Conservation (phyloP, 2,888 invertebrate genomes). For the Nowickia ferox region DNA sequence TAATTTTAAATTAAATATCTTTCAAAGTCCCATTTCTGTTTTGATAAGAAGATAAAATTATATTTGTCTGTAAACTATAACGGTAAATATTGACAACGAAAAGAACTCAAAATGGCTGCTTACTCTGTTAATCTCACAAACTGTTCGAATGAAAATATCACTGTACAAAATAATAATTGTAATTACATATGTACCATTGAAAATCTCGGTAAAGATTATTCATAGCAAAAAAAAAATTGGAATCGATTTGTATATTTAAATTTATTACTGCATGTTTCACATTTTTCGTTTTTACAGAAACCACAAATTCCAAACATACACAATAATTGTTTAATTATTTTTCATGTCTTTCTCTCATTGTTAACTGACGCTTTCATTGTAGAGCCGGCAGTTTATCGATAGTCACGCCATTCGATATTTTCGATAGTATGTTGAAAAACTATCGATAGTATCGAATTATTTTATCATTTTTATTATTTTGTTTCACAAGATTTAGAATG, state of each 20-base stretch:
- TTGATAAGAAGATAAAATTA: background rate
- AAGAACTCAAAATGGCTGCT: conserved; percentile 13
- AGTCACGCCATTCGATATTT: no score
- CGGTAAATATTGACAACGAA: conserved; percentile 59
- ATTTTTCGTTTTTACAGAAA: conserved; percentile 8
- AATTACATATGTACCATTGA: background rate
- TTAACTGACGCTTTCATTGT: conserved; percentile 54
- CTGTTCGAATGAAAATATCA: background rate
- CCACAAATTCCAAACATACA: conserved; percentile 9
- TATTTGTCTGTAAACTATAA: conserved; percentile 10
- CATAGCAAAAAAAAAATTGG: background rate
- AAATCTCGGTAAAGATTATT: background rate
- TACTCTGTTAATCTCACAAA: background rate
- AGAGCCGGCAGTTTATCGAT: no score
- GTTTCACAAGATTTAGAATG: no score
- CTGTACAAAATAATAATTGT: no score
- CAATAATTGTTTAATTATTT: conserved; percentile 49
- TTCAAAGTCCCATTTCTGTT: background rate
- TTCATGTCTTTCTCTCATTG: conserved; percentile 11
- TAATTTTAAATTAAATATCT: background rate
- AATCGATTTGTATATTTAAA: no score
- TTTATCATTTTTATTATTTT: no score
- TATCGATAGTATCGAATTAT: no score
- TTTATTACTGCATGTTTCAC: conserved; percentile 6
- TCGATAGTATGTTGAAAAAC: no score